Conservation (phyloP, 2,797 vertebrate genomes). For the Sternotherus odoratus region DNA sequence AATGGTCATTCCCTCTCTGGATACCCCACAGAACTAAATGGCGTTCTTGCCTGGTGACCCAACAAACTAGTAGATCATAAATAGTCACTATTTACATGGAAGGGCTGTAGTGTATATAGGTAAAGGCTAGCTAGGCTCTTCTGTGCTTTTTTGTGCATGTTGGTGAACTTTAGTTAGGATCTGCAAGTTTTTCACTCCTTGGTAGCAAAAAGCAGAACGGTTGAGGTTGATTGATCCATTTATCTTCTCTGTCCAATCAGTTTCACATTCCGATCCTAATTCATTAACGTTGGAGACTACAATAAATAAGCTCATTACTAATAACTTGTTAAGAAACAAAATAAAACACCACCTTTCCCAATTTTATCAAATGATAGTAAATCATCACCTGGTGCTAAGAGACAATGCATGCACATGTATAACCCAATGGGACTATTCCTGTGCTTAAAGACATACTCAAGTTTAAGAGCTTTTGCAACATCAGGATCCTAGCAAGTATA, state of each 20-base stretch:
- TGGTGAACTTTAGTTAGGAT: not conserved
- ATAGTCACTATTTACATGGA: no score
- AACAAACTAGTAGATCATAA: no score
- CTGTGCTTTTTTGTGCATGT: not conserved
- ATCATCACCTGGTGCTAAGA: not conserved
- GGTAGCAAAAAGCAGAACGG: not conserved
- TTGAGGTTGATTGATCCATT: rapidly evolving
- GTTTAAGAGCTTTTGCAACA: rapidly evolving
- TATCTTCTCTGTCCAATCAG: rapidly evolving
- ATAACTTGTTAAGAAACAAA: not conserved
- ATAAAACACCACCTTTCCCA: no score
- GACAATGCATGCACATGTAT: rapidly evolving
- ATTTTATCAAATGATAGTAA: no score
- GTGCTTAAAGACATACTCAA: not conserved
- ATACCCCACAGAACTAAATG: not conserved
- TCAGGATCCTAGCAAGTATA: not conserved
- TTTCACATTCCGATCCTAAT: not conserved
- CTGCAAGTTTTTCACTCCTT: not conserved
- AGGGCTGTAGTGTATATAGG: no score
- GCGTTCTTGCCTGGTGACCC: no score
- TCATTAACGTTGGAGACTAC: not conserved
- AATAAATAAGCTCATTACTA: not conserved
- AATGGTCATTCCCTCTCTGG: rapidly evolving
- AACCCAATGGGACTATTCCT: no score
- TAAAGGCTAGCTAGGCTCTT: not conserved